Base-by-base conservation (phyloP, 2,888 invertebrate species). In the Vanessa cardui region DNA sequence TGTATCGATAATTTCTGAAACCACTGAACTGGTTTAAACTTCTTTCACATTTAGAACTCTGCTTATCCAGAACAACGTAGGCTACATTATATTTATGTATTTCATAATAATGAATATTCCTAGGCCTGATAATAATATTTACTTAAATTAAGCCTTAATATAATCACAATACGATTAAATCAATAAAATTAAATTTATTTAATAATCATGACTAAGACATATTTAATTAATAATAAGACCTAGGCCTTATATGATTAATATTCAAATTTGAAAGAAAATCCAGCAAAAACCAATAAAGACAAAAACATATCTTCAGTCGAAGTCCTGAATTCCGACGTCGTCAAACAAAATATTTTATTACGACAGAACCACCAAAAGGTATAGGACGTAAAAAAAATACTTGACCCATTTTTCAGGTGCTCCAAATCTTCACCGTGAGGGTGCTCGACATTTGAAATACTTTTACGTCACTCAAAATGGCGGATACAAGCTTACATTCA, bases 361-460 rank as follows among this genome's bases (percentile, higher is more conserved):
- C 62, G 62, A 68, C 60, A 52, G 62, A 62, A 66, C 68, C 66
- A 62, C 61, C 63, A 69, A 66, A 65, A 61, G 46, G 33, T 58
- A 58, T 62, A 54, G 47, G 20, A 62, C 61, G 52, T 61, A 64
- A 68, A 68, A 71, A 70, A 70, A 68, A 44, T 52, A 66, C 73
- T 71, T 72, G 73, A 73, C 73, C 72, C 64, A 73, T 31, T 71
- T 73, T 69, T 68, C 64, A 64, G 61, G 58, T 59, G 18, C 64
- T 64, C 64, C 63, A 70, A 73, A 71, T 71, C 72, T 71, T 71
- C 69, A 54, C 54, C 47, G 52, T 47, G 61, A 68, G 73, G 45
- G 72, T 66, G 58, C 72, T 70, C 59, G 58, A 45, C 69, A 64
- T 71, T 70, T 71, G 71, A 63, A 72, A 68, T 73, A 72, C 71